Evolutionary conservation across 2,797 vertebrate species (phyloP), one percentile per base, ranked within the genome.

Genomic region (Thamnophis elegans): DNA sequence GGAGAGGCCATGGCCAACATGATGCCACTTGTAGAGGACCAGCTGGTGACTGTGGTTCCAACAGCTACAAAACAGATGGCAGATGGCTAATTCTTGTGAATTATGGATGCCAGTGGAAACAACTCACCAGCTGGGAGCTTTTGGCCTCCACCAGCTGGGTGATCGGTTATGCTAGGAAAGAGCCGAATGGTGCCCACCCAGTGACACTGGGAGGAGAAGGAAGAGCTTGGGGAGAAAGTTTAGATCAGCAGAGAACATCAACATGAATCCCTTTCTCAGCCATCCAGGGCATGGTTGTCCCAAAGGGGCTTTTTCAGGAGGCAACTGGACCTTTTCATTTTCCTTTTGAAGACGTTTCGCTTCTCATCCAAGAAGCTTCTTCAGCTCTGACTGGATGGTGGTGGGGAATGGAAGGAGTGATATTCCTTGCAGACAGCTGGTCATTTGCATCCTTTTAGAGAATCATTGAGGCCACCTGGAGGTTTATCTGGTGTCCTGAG

Each of bases 21-120:
- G 56, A 25, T 47, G 56, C 88, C 82, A 16, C 92, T 88, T 65
- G 93, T 54, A 51, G 51, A 26, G 62, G 12, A 91, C 89, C 93
- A 93, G 88, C 85, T 88, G 91, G 65, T 90, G 26, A 36, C 55
- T 26, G 47, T 26, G 4, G 26, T 51, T 54, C 13, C 9, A 20
- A 51, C 85, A 55, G 91, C 62, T n/a, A 20, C 55, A 5, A 56
- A 87, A 20, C 93, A 93, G 93, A 92, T 92, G 93, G 93, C n/a
- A 14, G 51, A n/a, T n/a, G n/a, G 85, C 56, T 90, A 88, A 88
- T 88, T 90, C 91, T 73, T n/a, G 88, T 59, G 85, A 91, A 90
- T 90, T 60, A 62, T 18, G 47, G 55, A 65, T 56, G 7, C 88
- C 85, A 4, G 42, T 12, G 16, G 62, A 42, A 60, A n/a, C 26